Base-by-base conservation (phyloP, 2,888 invertebrate genomes). In the Isotomurus palustris region DNA sequence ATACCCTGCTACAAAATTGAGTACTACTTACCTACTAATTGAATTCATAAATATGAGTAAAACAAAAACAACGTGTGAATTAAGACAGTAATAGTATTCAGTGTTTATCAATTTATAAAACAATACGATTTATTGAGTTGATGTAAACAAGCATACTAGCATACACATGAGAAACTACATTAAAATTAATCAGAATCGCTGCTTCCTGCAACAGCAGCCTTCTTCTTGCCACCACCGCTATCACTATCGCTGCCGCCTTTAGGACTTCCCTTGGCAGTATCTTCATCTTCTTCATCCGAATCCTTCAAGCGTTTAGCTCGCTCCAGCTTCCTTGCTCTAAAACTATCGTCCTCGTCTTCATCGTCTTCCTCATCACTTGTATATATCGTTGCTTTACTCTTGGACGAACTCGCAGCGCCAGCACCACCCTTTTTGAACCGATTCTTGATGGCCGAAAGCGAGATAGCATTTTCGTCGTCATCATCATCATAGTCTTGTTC, bases 401-500 rank as follows among this genome's bases (percentile, higher is more conserved):
- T 43, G 3, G 43, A 24, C 8, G 53, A 38, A 32, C 56, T 57
- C 24, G 53, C 51, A 10, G 48, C 51, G 3, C 45, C 43, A 21
- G 59, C 56, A 12, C 75, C 75, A 27, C 84, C 84, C 74, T 83
- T 82, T 72, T 93, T 95, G 77, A 91, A 94, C 73, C 90, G 88
- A 76, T 89, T 93, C 78, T 96, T 96, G 74, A 96, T 95, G 40
- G 94, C 94, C 56, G 88, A 85, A 22, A 96, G 79, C 1, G 94
- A 94, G 72, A 95, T 91, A 0, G 87, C 88, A 57, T 88, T 91
- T 73, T 92, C 93, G 66, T 91, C 91, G 69, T 89, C 86, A 58
- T 85, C 84, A 41, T 82, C 80, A 63, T 82, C 80, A 75, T 73
- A 78, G 76, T 78, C 84, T 74, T 73, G 82, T 76, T 82, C 80